These are phyloP conservation scores for Episyrphus balteatus DNA, from an alignment of 1,140 invertebrate species.

Conservation along the genomic window DNA sequence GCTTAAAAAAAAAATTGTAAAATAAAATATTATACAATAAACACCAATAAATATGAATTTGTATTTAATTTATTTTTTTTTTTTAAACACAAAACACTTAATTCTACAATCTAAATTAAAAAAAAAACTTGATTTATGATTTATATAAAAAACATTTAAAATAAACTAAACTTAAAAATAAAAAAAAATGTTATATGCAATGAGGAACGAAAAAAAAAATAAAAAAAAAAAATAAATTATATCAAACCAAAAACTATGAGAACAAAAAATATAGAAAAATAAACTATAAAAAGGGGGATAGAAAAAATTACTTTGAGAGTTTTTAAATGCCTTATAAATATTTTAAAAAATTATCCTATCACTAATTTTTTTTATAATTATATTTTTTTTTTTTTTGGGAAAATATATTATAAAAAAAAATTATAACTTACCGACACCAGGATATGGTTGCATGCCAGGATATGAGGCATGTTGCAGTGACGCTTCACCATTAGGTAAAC, in stretches of 20 bases:
- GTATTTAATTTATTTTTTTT: no score
- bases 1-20: no score
- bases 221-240: not conserved
- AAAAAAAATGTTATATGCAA: not conserved
- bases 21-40: no score
- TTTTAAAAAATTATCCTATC: no score
- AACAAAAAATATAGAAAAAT: not conserved
- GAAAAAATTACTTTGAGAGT: not conserved
- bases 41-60: no score
- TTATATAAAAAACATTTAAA: not conserved
- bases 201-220: not conserved
- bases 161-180: not conserved
- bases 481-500: constrained; percentile 77
- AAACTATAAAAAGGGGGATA: not conserved
- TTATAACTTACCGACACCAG: constrained; percentile 74
- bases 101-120: not conserved
- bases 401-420: no score
- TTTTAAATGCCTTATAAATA: no score
- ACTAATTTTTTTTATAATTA: no score
- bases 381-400: no score
- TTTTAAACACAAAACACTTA: not conserved
- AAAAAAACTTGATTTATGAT: not conserved
- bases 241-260: not conserved
- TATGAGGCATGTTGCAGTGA: constrained; percentile 75
- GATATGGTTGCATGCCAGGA: constrained; percentile 80